Percentiles rank a stretch among this genome's conserved stretches.
phyloP scores from a whole-genome alignment of 2,888 invertebrate genomes.

The Chironomus riparius region DNA sequence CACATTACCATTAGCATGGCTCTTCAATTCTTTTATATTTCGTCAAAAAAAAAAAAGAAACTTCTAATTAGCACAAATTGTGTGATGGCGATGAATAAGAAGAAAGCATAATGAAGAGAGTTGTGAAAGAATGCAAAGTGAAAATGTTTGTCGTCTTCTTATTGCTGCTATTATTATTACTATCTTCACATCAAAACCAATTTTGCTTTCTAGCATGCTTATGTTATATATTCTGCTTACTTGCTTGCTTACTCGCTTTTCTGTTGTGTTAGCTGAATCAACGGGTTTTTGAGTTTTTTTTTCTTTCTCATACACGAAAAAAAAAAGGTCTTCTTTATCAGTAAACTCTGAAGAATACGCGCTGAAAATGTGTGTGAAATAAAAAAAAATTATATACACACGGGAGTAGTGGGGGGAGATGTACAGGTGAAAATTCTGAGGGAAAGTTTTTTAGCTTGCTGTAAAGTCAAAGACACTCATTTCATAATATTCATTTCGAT shows the following conservation, averaged over 20 bases:
- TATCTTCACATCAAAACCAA: conserved; percentile 4
- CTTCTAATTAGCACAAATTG: conserved; percentile 27
- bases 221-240: too few species aligned
- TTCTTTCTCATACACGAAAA: not conserved
- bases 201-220: conserved; percentile 16
- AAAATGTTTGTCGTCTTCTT: conserved; percentile 18
- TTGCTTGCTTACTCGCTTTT: not conserved
- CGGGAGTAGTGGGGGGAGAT: not conserved
- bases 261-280: conserved; percentile 6
- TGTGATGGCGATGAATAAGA: not conserved
- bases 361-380: not conserved
- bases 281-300: conserved; percentile 3
- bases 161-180: conserved; percentile 3
- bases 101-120: not conserved
- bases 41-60: conserved; percentile 21
- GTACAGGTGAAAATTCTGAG: conserved; percentile 26
- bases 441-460: conserved; percentile 21
- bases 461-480: not conserved
- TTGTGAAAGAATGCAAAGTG: conserved; percentile 26
- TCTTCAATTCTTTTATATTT: not conserved
- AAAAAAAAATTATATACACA: too few species aligned
- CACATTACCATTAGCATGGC: not conserved
- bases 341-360: not conserved
- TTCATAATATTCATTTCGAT: not conserved
- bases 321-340: too few species aligned